phyloP scores from a whole-genome alignment of 35 echinoderm and acorn worm species.

The Ophiothrix spiculata region DNA sequence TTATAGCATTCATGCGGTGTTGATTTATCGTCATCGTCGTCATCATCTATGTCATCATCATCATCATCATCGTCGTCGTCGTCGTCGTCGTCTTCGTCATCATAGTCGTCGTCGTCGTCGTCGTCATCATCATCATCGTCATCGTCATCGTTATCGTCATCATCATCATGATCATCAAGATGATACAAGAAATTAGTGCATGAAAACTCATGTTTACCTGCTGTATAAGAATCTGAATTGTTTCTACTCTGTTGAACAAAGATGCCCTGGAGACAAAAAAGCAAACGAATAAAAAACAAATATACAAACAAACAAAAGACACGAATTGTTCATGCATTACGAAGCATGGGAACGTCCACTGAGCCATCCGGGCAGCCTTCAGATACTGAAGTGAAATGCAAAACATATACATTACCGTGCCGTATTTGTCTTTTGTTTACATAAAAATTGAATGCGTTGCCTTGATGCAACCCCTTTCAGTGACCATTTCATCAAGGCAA shows the following conservation, averaged over 20 bases:
- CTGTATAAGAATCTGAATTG: background rate
- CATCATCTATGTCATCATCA: too few species aligned
- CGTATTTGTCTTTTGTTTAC: too few species aligned
- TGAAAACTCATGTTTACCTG: background rate
- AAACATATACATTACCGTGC: background rate
- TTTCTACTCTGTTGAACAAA: slow-evolving; percentile 12
- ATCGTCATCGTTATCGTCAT: background rate
- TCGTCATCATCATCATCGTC: background rate
- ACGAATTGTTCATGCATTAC: background rate
- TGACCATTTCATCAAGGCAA: background rate
- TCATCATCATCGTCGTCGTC: too few species aligned
- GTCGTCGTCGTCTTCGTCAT: too few species aligned
- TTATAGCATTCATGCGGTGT: background rate
- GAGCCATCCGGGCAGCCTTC: too few species aligned
- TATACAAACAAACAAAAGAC: background rate
- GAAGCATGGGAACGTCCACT: too few species aligned
- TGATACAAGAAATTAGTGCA: too few species aligned
- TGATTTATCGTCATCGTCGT: background rate
- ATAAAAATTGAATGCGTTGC: background rate
- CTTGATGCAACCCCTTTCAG: background rate
- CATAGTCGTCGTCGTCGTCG: too few species aligned
- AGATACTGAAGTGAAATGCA: too few species aligned
- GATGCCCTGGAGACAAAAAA: slow-evolving; percentile 12
- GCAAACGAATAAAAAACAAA: background rate
- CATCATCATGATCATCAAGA: too few species aligned